Evolutionary conservation across 2,113 vertebrate genomes (phyloP).

Genomic region (Trogon melanurus): DNA sequence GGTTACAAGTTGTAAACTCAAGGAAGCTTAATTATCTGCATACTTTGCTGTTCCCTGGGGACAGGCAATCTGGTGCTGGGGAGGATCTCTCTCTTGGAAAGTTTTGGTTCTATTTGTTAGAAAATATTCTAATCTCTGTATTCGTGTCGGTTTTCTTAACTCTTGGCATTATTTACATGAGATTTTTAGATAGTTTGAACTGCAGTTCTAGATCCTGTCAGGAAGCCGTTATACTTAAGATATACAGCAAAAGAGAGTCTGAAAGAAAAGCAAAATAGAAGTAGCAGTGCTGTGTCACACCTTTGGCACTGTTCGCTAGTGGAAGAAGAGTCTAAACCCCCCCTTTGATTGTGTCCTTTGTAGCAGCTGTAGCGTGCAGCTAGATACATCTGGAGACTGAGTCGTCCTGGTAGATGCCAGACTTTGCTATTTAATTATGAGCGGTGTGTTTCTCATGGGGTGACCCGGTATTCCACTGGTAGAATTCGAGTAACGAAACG

Average conservation of each 20-base stretch:
- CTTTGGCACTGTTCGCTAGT: background rate
- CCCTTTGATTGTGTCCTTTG: background rate
- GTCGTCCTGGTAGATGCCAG: background rate
- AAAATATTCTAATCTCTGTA: background rate
- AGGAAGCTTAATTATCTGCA: constrained; percentile 58
- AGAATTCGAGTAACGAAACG: background rate
- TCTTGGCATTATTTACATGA: background rate
- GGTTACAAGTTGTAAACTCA: constrained; percentile 45
- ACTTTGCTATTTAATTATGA: background rate
- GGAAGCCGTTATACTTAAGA: background rate
- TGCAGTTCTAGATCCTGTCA: background rate
- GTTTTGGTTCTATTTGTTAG: constrained; percentile 34
- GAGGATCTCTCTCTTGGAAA: constrained; percentile 27
- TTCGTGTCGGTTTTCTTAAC: background rate
- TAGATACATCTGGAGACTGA: background rate
- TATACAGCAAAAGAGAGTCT: background rate
- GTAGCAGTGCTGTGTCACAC: background rate
- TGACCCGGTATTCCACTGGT: background rate
- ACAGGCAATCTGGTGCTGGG: constrained; percentile 47
- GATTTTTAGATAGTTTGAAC: background rate
- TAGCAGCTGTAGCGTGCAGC: background rate
- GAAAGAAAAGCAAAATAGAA: background rate
- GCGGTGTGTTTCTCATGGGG: background rate
- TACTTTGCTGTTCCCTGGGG: constrained; percentile 51
- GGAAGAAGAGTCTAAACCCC: background rate